These are phyloP conservation scores for Pocillopora grandis DNA, from an alignment of 92 coral and sea anemone species.

Conservation along the genomic window DNA sequence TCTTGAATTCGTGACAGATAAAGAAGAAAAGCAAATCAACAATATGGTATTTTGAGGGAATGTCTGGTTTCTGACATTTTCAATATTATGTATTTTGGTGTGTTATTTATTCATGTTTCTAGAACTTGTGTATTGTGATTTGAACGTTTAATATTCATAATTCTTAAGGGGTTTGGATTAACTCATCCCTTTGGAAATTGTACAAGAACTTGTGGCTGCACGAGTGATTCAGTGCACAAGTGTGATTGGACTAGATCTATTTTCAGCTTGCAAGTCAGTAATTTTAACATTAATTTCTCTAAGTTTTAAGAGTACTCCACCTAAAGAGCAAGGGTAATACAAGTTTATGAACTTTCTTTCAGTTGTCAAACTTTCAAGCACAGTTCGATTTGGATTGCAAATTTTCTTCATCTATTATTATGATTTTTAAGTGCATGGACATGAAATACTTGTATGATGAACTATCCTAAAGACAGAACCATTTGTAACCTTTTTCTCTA, in stretches of 20 bases:
- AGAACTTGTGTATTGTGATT: neutral
- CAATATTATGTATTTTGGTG: neutral
- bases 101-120: neutral
- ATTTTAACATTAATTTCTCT: too few relatives aligned
- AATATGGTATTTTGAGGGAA: slow-evolving; percentile 4
- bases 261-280: neutral
- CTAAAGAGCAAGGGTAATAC: too few relatives aligned
- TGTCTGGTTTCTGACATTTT: neutral
- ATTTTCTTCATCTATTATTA: too few relatives aligned
- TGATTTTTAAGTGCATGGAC: too few relatives aligned
- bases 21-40: neutral
- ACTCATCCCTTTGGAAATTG: neutral
- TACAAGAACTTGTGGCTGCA: neutral
- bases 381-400: too few relatives aligned
- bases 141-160: neutral
- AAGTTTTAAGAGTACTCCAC: too few relatives aligned
- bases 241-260: too few relatives aligned
- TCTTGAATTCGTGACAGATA: slow-evolving; percentile 8
- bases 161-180: neutral
- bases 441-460: too few relatives aligned
- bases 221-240: too few relatives aligned
- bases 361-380: too few relatives aligned
- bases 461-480: too few relatives aligned
- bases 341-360: too few relatives aligned
- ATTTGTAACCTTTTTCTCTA: neutral